These are phyloP conservation scores for Gallinago stenura DNA, from an alignment of 2,797 vertebrate species.

Conservation along the genomic window DNA sequence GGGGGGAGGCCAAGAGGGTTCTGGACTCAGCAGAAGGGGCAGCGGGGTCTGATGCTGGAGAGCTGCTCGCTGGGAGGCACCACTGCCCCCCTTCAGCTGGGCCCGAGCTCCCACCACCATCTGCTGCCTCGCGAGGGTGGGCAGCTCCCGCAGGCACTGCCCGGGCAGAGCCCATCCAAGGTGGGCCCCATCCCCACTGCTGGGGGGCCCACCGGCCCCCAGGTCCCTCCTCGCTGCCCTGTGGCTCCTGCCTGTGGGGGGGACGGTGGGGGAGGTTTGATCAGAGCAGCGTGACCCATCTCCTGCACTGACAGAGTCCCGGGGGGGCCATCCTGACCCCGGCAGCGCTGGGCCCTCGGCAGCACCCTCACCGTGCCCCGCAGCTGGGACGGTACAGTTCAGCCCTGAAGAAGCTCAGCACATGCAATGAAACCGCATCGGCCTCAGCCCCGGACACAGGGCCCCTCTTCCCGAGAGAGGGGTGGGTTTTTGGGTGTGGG, in stretches of 20 bases:
- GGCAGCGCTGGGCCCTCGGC: not conserved
- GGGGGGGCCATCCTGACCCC: no score
- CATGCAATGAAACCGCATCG: not conserved
- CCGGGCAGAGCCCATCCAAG: no score
- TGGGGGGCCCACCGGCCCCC: no score
- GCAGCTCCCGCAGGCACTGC: no score
- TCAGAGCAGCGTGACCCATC: not conserved
- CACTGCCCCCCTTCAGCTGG: not conserved
- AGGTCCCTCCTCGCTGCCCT: not conserved
- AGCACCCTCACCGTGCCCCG: no score
- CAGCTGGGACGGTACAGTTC: not conserved
- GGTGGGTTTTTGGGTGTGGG: no score
- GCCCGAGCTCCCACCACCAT: not conserved
- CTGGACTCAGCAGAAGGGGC: fast-evolving
- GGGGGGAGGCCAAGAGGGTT: not conserved
- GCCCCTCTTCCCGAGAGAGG: fast-evolving
- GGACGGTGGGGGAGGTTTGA: no score
- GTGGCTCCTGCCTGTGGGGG: not conserved
- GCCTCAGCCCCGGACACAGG: not conserved
- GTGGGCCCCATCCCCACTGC: no score
- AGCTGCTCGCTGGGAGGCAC: not conserved
- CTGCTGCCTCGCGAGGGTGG: no score
- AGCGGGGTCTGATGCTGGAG: fast-evolving
- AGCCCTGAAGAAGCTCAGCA: not conserved
- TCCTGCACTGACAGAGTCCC: no score